Evolutionary conservation across 2,113 vertebrate species (phyloP).

Genomic region (Periophthalmus modestus): DNA sequence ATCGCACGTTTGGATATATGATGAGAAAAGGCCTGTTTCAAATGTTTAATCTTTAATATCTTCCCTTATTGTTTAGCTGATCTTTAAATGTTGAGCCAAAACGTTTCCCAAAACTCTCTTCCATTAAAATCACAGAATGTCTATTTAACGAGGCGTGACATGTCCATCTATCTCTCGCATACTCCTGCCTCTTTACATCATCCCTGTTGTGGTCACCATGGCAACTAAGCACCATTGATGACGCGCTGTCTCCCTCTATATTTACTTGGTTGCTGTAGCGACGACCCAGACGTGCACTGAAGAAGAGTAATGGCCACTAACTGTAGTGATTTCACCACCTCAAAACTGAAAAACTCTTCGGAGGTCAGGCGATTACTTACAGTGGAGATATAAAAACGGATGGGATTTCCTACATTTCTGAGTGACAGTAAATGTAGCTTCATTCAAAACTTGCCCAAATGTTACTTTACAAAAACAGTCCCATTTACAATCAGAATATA

Average conservation of each 20-base stretch:
- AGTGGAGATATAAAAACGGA: background rate
- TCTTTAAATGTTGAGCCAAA: background rate
- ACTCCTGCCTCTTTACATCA: slow-evolving; percentile 35
- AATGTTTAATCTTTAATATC: background rate
- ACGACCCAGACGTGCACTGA: slow-evolving; percentile 43
- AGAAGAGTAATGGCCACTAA: slow-evolving; percentile 13
- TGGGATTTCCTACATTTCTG: background rate
- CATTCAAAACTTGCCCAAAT: background rate
- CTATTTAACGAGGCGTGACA: slow-evolving; percentile 59
- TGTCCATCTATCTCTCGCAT: slow-evolving; percentile 23
- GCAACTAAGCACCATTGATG: slow-evolving; percentile 50
- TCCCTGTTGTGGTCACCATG: slow-evolving; percentile 32
- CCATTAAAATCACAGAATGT: slow-evolving; percentile 10
- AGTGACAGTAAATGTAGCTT: background rate
- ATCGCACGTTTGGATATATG: background rate
- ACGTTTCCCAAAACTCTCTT: background rate
- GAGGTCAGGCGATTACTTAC: background rate
- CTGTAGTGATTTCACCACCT: background rate
- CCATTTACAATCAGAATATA: too few species aligned
- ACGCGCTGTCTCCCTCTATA: slow-evolving; percentile 64
- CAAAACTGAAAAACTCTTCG: background rate
- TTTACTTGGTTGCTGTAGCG: slow-evolving; percentile 68
- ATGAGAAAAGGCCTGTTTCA: background rate
- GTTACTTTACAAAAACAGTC: background rate
- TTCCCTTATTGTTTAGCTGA: background rate